A percentile compares a stretch with the other conserved stretches of the same genome.
These are phyloP conservation scores for Phania funesta DNA, from an alignment of 2,888 invertebrate genomes.

Conservation along the genomic window DNA sequence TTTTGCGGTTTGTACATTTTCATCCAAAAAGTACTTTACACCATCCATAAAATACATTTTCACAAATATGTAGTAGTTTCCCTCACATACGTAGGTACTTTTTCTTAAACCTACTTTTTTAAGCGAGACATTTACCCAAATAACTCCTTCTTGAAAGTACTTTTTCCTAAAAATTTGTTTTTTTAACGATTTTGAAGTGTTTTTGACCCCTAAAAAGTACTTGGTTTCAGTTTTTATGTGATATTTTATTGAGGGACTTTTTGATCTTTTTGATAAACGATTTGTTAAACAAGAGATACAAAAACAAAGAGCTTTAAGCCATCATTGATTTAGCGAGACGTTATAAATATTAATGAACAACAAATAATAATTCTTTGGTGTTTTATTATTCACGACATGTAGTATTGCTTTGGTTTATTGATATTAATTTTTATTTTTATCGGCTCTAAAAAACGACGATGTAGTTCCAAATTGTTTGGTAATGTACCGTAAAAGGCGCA, in stretches of 20 bases:
- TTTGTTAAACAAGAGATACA: neutral
- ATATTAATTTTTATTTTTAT: neutral
- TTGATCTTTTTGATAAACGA: neutral
- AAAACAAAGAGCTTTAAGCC: conserved; percentile 1
- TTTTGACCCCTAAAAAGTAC: too few relatives aligned
- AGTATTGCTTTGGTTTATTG: neutral
- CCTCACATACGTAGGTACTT: too few relatives aligned
- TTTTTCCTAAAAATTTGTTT: too few relatives aligned
- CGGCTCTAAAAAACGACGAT: neutral
- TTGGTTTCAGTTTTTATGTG: too few relatives aligned
- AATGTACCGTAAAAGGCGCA: conserved; percentile 32
- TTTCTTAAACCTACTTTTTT: too few relatives aligned
- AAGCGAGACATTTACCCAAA: too few relatives aligned
- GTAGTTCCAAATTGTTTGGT: conserved; percentile 9
- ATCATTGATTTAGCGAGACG: neutral
- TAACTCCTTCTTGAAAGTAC: too few relatives aligned
- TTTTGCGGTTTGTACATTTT: too few relatives aligned
- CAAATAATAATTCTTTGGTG: neutral
- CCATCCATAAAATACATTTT: too few relatives aligned
- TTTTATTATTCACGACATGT: conserved; percentile 9
- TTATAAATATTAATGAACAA: neutral
- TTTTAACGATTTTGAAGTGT: too few relatives aligned
- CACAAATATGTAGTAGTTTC: too few relatives aligned
- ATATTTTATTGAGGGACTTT: too few relatives aligned
- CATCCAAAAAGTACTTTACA: neutral